These are phyloP conservation scores for Lerema accius DNA, from an alignment of 1,140 invertebrate species.

Conservation along the genomic window DNA sequence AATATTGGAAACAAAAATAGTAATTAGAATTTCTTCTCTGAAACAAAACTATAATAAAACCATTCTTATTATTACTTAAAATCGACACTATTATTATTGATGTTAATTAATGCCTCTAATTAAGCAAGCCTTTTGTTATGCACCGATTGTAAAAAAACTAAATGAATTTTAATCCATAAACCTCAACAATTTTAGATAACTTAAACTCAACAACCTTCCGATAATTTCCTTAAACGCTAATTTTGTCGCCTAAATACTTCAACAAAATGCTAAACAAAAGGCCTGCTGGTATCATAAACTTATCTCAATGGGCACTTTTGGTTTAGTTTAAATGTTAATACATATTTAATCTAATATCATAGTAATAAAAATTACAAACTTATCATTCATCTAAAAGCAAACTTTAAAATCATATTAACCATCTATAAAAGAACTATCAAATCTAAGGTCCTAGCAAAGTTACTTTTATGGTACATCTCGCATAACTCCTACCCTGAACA, in stretches of 20 bases:
- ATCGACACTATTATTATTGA: slow-evolving; percentile 79
- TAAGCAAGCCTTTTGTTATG: slow-evolving; percentile 75
- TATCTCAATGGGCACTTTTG: slow-evolving; percentile 84
- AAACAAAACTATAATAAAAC: slow-evolving; percentile 82
- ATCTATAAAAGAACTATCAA: slow-evolving; percentile 80
- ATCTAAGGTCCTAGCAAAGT: slow-evolving; percentile 78
- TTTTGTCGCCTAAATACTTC: slow-evolving; percentile 79
- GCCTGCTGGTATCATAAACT: slow-evolving; percentile 78
- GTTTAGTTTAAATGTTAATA: slow-evolving; percentile 83
- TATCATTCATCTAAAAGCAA: slow-evolving; percentile 79
- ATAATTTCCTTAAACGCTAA: slow-evolving; percentile 79
- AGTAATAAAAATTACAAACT: slow-evolving; percentile 81
- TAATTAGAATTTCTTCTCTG: slow-evolving; percentile 81
- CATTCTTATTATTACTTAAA: slow-evolving; percentile 81
- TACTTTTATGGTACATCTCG: slow-evolving; percentile 74
- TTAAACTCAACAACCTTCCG: slow-evolving; percentile 79
- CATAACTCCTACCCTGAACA: slow-evolving; percentile 73
- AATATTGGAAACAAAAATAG: slow-evolving; percentile 82
- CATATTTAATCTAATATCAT: slow-evolving; percentile 77
- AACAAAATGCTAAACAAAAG: slow-evolving; percentile 78
- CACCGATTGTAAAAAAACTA: slow-evolving; percentile 73
- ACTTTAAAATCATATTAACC: slow-evolving; percentile 78
- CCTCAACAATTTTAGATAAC: slow-evolving; percentile 82
- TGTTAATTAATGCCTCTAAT: slow-evolving; percentile 81
- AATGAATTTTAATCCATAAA: slow-evolving; percentile 75